Conservation (phyloP, 1,140 invertebrate species). For the Drosophila nebulosa region DNA sequence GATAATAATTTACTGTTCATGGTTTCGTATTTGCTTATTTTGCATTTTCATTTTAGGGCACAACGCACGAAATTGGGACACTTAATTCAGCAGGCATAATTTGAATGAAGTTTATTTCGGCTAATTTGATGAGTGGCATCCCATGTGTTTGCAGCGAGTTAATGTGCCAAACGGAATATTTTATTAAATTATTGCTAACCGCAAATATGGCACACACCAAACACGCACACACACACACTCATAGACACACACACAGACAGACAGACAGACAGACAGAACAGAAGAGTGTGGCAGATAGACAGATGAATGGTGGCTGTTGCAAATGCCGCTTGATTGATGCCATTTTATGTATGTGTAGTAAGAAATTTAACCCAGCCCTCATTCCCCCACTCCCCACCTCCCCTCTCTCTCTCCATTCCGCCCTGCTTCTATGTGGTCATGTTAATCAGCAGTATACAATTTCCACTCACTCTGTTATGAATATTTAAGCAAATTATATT, state of each 20-base stretch:
- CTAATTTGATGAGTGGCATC: slow-evolving; percentile 17
- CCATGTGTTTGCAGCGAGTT: slow-evolving; percentile 21
- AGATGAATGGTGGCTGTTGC: background rate
- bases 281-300: background rate
- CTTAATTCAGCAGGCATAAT: slow-evolving; percentile 53
- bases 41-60: no score
- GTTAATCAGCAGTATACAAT: slow-evolving; percentile 64
- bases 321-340: slow-evolving; percentile 67
- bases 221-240: slow-evolving; percentile 1
- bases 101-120: slow-evolving; percentile 39
- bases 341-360: slow-evolving; percentile 9
- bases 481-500: slow-evolving; percentile 72
- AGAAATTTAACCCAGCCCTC: slow-evolving; percentile 16
- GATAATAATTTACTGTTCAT: no score
- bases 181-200: slow-evolving; percentile 65
- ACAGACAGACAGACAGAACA: background rate
- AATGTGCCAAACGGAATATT: slow-evolving; percentile 65
- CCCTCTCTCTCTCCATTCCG: background rate
- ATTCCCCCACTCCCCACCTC: background rate
- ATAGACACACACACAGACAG: background rate
- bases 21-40: no score
- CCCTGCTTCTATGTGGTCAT: slow-evolving; percentile 7
- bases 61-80: slow-evolving; percentile 39
- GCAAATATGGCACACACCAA: slow-evolving; percentile 13
- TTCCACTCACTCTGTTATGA: slow-evolving; percentile 60